Conservation (phyloP, 1,140 invertebrate genomes). For the Eurosta solidaginis region DNA sequence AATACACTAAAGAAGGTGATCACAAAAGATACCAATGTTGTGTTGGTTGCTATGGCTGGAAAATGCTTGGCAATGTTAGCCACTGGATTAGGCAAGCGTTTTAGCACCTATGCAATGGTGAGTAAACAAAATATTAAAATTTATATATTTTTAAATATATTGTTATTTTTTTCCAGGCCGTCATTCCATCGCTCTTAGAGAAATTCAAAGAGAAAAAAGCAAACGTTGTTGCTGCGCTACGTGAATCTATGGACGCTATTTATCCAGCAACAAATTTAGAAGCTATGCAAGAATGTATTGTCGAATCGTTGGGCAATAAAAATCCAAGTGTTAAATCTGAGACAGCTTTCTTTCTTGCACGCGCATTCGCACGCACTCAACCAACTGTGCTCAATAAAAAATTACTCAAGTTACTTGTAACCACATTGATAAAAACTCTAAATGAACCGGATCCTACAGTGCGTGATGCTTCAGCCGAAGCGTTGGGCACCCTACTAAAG, state of each 20-base stretch:
- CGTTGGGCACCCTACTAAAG: slow-evolving; percentile 93
- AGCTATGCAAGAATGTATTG: slow-evolving; percentile 81
- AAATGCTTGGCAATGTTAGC: slow-evolving; percentile 86
- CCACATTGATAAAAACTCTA: slow-evolving; percentile 81
- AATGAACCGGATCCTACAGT: slow-evolving; percentile 81
- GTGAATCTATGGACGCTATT: slow-evolving; percentile 92
- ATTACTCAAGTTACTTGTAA: slow-evolving; percentile 81
- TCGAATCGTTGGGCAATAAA: slow-evolving; percentile 89
- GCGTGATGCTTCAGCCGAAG: slow-evolving; percentile 84
- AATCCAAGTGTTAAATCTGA: slow-evolving; percentile 94
- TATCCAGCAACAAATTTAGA: slow-evolving; percentile 85
- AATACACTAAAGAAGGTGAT: slow-evolving; percentile 89
- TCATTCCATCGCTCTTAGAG: slow-evolving; percentile 82
- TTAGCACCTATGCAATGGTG: slow-evolving; percentile 78
- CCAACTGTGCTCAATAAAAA: slow-evolving; percentile 88
- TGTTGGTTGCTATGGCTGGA: slow-evolving; percentile 85
- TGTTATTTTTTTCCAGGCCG: slow-evolving; percentile 59
- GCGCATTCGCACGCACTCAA: slow-evolving; percentile 81
- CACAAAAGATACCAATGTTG: slow-evolving; percentile 93
- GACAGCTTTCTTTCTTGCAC: slow-evolving; percentile 84
- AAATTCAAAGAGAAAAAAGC: slow-evolving; percentile 99
- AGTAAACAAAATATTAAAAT: slow-evolving; percentile 24
- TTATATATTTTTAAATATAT: not conserved
- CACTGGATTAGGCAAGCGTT: slow-evolving; percentile 84
- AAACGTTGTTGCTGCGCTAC: slow-evolving; percentile 81